These are phyloP conservation scores for Linhomoeus sp. DNA, from an alignment of 2,888 invertebrate genomes.

Conservation along the genomic window DNA sequence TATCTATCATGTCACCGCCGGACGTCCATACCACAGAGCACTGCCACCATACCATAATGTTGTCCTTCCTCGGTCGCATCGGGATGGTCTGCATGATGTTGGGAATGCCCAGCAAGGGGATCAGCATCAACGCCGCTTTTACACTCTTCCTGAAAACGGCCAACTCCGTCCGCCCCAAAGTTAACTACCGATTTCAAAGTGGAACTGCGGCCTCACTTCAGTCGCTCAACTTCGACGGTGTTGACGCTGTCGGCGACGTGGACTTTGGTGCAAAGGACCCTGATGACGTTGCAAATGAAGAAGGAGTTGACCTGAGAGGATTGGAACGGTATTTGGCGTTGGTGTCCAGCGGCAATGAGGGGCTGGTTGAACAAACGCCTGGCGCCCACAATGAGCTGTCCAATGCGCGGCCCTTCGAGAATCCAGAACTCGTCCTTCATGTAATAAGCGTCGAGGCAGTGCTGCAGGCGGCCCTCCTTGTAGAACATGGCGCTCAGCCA, in stretches of 20 bases:
- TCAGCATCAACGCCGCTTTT: conserved; percentile 34
- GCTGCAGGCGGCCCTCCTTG: conserved; percentile 18
- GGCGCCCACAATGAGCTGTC: conserved; percentile 53
- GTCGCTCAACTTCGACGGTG: conserved; percentile 31
- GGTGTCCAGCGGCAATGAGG: too few relatives aligned
- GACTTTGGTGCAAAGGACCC: conserved; percentile 34
- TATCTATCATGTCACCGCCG: neutral
- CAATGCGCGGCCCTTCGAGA: conserved; percentile 61
- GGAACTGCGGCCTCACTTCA: conserved; percentile 31
- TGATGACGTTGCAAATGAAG: conserved; percentile 34
- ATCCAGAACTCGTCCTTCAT: conserved; percentile 44
- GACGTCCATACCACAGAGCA: neutral
- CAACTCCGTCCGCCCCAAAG: too few relatives aligned
- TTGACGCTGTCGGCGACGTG: conserved; percentile 30
- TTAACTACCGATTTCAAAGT: too few relatives aligned
- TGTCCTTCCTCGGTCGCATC: conserved; percentile 24
- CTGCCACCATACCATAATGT: conserved; percentile 17
- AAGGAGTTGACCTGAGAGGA: conserved; percentile 30
- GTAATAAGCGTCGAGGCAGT: conserved; percentile 25
- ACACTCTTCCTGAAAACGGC: conserved; percentile 36
- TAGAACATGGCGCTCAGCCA: conserved; percentile 15
- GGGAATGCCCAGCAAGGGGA: conserved; percentile 35
- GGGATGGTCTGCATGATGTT: conserved; percentile 34
- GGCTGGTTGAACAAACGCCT: too few relatives aligned
- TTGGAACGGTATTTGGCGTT: too few relatives aligned